A percentile compares a stretch with the other conserved stretches of the same genome.
Evolutionary conservation across 2,888 invertebrate species (phyloP).

Genomic region (Hemaris fuciformis): DNA sequence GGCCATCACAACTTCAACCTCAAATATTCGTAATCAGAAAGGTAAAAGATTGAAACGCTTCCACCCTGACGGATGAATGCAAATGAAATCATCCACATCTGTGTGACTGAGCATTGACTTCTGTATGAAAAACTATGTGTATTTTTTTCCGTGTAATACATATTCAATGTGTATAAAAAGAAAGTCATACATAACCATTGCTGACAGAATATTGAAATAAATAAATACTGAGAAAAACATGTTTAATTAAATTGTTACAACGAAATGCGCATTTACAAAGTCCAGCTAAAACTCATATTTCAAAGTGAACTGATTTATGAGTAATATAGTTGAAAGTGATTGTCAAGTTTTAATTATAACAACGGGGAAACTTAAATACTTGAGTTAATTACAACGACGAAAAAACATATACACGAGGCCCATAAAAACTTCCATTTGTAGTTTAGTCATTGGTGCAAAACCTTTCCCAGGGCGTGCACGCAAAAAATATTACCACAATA

Average conservation of each 20-base stretch:
- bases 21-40: not conserved
- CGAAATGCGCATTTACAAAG: too few relatives aligned
- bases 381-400: conserved; percentile 10
- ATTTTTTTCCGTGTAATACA: not conserved
- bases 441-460: conserved; percentile 9
- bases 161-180: not conserved
- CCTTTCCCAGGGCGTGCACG: not conserved
- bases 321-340: not conserved
- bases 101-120: conserved; percentile 4
- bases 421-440: conserved; percentile 1
- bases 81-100: not conserved
- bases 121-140: not conserved
- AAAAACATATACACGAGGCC: not conserved
- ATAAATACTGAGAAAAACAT: too few relatives aligned
- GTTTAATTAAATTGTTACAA: too few relatives aligned
- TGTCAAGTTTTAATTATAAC: not conserved
- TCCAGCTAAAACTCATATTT: not conserved
- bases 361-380: conserved; percentile 9
- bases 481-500: conserved; percentile 4
- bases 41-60: not conserved
- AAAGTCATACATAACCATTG: not conserved
- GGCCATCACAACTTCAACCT: too few relatives aligned
- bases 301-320: not conserved
- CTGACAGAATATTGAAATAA: too few relatives aligned
- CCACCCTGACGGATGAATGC: not conserved